Evolutionary conservation across 1,140 invertebrate genomes (phyloP).

Genomic region (Drosophila ambigua): DNA sequence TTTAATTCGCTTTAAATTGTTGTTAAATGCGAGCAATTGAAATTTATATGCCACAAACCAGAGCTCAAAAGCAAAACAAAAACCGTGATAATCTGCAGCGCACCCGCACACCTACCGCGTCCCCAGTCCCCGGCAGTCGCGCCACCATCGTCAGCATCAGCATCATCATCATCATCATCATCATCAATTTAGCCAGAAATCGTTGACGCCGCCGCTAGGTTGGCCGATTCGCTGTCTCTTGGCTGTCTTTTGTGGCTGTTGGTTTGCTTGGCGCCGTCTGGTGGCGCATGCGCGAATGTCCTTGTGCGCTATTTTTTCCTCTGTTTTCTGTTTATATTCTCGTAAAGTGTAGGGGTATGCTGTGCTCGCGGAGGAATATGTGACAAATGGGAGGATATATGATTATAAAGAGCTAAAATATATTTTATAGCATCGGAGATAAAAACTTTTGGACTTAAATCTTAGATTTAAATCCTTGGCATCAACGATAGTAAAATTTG

Average conservation of each 20-base stretch:
- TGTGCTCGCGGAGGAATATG: too few relatives aligned
- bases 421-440: too few relatives aligned
- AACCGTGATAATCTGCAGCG: conserved; percentile 65
- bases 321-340: neutral
- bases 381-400: too few relatives aligned
- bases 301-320: conserved; percentile 77
- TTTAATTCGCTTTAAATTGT: conserved; percentile 81
- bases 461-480: too few relatives aligned
- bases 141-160: neutral
- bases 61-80: conserved; percentile 53
- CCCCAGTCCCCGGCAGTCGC: conserved; percentile 8
- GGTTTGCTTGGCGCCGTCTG: conserved; percentile 66
- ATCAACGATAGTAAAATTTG: too few relatives aligned
- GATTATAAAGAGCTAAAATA: too few relatives aligned
- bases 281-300: conserved; percentile 77
- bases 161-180: conserved; percentile 72
- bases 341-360: too few relatives aligned
- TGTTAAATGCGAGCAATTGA: conserved; percentile 81
- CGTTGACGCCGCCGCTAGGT: conserved; percentile 39
- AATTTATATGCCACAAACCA: conserved; percentile 74
- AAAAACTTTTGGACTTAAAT: too few relatives aligned
- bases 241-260: conserved; percentile 4
- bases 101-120: neutral
- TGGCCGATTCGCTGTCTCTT: conserved; percentile 21
- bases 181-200: conserved; percentile 77